Base-by-base conservation (phyloP, 2,888 invertebrate species). In the Drosophila anomalipes region DNA sequence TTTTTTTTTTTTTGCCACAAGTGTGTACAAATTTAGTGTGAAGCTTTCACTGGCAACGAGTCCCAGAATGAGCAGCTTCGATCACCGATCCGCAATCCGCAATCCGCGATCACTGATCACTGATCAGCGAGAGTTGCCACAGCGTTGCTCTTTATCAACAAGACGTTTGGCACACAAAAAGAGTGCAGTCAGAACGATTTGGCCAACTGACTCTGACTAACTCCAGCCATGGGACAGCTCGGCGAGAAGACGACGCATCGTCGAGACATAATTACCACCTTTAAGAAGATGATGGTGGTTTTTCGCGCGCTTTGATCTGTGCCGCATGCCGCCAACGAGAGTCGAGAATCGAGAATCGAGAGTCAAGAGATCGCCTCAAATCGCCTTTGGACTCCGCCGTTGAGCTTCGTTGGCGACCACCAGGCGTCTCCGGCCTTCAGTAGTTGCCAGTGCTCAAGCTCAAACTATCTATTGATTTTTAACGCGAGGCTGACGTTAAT, bases 391-490 rank as follows among this genome's bases (percentile, higher is more conserved):
- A 49, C 57, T 59, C 64, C 58, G 64, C 64, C 51, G 60, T 68
- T 28, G 49, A 53, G 54, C 77, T 72, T 77, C 80, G 79, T 76
- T 70, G 82, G 76, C 75, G 81, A 78, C 67, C 82, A 77, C 62
- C 64, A 59, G 75, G 44, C 72, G 52, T 52, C 67, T 57, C 53
- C 12, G 61, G 51, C 76, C 73, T 60, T 60, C 71, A 75, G 86
- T 87, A 83, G 85, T 84, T 81, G 76, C 68, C 69, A 64, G 72
- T 69, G 83, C 84, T 86, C 91, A 91, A 92, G 83, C 84, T 86
- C 91, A 91, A 92, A 92, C 91, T 91, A 92, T 92, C 91, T 91
- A 92, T 93, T 91, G 93, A 93, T 93, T 93, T 92, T 93, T 93
- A 93, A 93, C 91, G 92, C 92, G 91, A 86, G 88, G 77, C 93